Base-by-base conservation (phyloP, 1,140 invertebrate species). In the Drosophila ficusphila region DNA sequence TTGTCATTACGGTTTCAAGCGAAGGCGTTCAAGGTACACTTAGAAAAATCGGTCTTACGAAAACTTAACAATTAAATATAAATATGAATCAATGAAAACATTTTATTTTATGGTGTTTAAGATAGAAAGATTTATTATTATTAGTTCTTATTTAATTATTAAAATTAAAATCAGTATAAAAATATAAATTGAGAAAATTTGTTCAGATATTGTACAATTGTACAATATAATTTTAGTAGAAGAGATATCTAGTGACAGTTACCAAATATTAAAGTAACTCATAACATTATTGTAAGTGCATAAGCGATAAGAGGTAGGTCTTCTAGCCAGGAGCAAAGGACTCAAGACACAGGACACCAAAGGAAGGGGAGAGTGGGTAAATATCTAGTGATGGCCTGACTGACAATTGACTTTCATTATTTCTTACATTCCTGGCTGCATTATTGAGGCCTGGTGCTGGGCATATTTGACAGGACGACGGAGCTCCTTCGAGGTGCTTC, bases 371-470 rank as follows among this genome's bases (percentile, higher is more conserved):
- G n/a, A n/a, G n/a, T n/a, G n/a, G 57, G 60, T 36, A 53, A 39
- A 74, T 75, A 76, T 61, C 60, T 68, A 54, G 57, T 58, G 61
- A 46, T 53, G 54, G 41, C 69, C 54, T 46, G 76, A 65, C 81
- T 86, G 67, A 77, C 82, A 86, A 86, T 88, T 86, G 82, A 86
- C 82, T 88, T 88, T 89, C 77, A 88, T 88, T 88, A 88, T 86
- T 82, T 67, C 82, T 68, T 82, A 83, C 82, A 88, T 81, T 88
- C 82, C 60, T 78, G 73, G 83, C 52, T 88, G 82, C 82, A 88
- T 82, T 88, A 88, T 88, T 88, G 82, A 88, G 77, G 82, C 69
- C 70, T 76, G 81, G 61, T 78, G 65, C 72, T 67, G 62, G 62
- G 62, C 60, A 67, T 52, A 88, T 88, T 82, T 86, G 82, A 88